Conservation (phyloP, 2,113 vertebrate species). For the Sceloporus tristichus region DNA sequence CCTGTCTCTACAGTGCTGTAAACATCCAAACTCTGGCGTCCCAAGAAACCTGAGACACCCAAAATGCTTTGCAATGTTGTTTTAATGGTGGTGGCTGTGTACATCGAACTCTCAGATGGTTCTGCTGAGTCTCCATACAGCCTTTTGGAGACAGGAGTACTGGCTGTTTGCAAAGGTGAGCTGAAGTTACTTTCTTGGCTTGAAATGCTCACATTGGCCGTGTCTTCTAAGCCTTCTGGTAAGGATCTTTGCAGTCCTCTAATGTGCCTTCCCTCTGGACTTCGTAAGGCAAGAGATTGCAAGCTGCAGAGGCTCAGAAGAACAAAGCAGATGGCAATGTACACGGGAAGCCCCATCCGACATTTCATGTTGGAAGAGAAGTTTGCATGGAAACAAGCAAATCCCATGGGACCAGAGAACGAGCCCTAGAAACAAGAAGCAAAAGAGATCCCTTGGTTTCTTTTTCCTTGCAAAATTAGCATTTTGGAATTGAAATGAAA, state of each 20-base stretch:
- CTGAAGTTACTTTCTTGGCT: constrained; percentile 37
- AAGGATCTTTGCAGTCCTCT: constrained; percentile 34
- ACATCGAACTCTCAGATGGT: constrained; percentile 43
- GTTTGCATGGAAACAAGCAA: constrained; percentile 37
- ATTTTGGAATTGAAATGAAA: constrained; percentile 29
- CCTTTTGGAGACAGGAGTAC: constrained; percentile 38
- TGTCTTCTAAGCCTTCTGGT: constrained; percentile 42
- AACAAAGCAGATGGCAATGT: constrained; percentile 69
- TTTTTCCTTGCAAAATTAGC: constrained; percentile 6
- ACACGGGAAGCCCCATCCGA: constrained; percentile 43
- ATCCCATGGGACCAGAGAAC: constrained; percentile 34
- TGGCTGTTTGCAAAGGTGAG: constrained; percentile 42
- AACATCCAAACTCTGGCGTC: neutral
- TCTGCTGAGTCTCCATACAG: constrained; percentile 39
- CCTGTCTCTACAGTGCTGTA: constrained; percentile 24
- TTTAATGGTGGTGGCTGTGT: constrained; percentile 20
- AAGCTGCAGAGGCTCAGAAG: constrained; percentile 63
- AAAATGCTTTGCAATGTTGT: fast-evolving
- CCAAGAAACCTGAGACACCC: fast-evolving
- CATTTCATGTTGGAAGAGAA: constrained; percentile 72
- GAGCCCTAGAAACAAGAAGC: constrained; percentile 68
- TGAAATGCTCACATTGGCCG: constrained; percentile 10
- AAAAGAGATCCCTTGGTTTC: constrained; percentile 45
- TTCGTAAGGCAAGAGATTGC: constrained; percentile 65
- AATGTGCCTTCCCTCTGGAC: constrained; percentile 34